These are phyloP conservation scores for Tachypleus tridentatus DNA, from an alignment of 1,140 invertebrate genomes.

Conservation along the genomic window DNA sequence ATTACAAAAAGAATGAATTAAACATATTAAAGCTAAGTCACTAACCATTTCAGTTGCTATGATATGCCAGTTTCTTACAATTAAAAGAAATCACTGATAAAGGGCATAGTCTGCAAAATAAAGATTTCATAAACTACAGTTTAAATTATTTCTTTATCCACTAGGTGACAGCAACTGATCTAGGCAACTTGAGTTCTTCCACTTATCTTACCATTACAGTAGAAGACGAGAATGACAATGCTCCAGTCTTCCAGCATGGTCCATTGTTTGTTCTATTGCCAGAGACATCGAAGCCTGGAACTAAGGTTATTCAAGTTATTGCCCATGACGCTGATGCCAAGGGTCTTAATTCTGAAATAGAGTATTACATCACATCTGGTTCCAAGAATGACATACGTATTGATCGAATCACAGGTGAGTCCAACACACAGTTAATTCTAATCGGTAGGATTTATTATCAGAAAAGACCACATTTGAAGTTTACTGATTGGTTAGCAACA, in stretches of 20 bases:
- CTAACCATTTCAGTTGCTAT: too few species aligned
- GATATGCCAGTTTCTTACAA: too few species aligned
- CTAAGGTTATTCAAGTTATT: conserved; percentile 34
- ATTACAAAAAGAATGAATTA: too few species aligned
- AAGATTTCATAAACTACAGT: neutral
- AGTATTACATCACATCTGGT: conserved; percentile 29
- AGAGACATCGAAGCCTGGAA: conserved; percentile 36
- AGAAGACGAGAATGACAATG: conserved; percentile 23
- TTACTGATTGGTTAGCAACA: too few species aligned
- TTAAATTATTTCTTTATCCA: neutral
- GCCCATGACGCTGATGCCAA: conserved; percentile 37
- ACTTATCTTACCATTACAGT: conserved; percentile 16
- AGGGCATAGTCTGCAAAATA: too few species aligned
- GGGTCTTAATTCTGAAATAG: conserved; percentile 31
- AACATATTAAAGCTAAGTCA: too few species aligned
- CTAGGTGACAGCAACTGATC: conserved; percentile 29
- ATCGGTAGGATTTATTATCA: too few species aligned
- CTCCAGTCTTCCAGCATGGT: conserved; percentile 30
- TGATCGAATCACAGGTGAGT: conserved; percentile 11
- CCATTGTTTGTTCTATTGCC: conserved; percentile 33
- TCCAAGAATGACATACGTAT: conserved; percentile 18
- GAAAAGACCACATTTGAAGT: too few species aligned
- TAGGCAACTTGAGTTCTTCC: conserved; percentile 20
- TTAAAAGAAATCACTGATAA: too few species aligned
- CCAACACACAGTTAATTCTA: too few species aligned